phyloP scores from a whole-genome alignment of 2,888 invertebrate genomes.

The Teleiodes luculella region DNA sequence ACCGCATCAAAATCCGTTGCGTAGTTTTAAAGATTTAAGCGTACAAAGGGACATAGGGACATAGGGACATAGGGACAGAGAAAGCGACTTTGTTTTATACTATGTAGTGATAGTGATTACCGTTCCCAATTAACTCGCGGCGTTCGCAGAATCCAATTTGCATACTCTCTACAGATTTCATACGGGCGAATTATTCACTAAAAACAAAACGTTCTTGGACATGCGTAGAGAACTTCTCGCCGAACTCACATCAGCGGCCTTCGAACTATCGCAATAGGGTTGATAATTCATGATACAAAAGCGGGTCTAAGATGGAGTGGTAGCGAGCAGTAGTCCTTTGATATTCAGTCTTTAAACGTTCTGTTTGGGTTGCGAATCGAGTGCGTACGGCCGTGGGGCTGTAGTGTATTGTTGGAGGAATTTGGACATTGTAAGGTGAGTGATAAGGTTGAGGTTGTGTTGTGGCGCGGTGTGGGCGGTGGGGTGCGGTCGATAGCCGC shows the following conservation, averaged over 20 bases:
- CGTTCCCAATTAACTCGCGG: not conserved
- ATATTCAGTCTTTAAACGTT: constrained; percentile 56
- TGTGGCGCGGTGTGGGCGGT: constrained; percentile 47
- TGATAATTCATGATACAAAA: constrained; percentile 58
- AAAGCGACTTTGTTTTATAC: no score
- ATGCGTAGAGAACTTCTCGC: constrained; percentile 59
- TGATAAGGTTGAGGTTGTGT: constrained; percentile 62
- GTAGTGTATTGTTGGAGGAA: constrained; percentile 26
- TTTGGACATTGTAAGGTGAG: constrained; percentile 37
- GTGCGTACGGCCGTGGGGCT: constrained; percentile 36
- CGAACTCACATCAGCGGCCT: constrained; percentile 39
- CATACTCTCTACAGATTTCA: constrained; percentile 19
- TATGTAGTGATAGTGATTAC: no score
- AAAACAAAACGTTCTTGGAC: constrained; percentile 60
- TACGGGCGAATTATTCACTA: constrained; percentile 39
- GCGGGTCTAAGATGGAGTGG: constrained; percentile 35
- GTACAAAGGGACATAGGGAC: no score
- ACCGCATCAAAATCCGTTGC: no score
- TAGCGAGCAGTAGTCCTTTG: constrained; percentile 30
- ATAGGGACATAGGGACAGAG: no score
- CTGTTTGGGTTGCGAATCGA: constrained; percentile 62
- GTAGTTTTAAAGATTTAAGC: no score
- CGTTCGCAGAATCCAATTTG: constrained; percentile 16
- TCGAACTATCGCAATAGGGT: constrained; percentile 58
- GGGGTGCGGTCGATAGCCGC: constrained; percentile 69